Evolutionary conservation across 92 coral and sea anemone species (phyloP), one percentile per base, ranked within the genome.

Genomic region (Chrysogorgia sp.): DNA sequence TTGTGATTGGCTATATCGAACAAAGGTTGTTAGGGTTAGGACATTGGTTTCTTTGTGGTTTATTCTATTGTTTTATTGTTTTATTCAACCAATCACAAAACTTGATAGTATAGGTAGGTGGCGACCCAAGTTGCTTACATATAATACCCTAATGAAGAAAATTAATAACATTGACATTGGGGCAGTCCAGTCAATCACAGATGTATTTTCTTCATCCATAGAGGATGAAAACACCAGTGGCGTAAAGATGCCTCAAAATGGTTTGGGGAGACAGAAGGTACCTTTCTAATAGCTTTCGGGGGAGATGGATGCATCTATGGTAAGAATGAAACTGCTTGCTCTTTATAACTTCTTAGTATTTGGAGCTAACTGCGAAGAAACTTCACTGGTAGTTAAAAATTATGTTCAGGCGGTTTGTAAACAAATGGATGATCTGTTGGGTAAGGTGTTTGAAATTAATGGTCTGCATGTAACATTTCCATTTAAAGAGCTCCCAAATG

Each of bases 291-390:
- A 12, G 90, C 89, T 12, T 84, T 90, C 58, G 88, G 90, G 60
- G 88, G 91, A 58, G 91, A 88, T 80, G 91, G 85, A 34, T 85
- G 88, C 63, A 88, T 87, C 29, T 88, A 79, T 80, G 88, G 88
- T 8, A 88, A 80, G 45, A 71, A 89, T 72, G 87, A 89, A 45
- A 85, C 83, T 0, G 90, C 87, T 21, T 86, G 90, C 62, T 85
- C 92, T 28, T 85, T 89, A 89, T 45, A 89, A 80, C 66, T 89
- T 89, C 58, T 59, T 89, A 24, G 58, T 83, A 17, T 90, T 90
- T 83, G 93, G 93, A 1, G 90, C 75, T 31, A 90, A 90, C 40
- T 49, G 80, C 71, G 91, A 90, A 70, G 96, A 87, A 67, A 76
- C 85, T 32, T 84, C 85, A 37, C 22, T 24, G 24, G 84, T 90